Conservation (phyloP, 2,113 vertebrate species). For the Oreocharis arfaki region DNA sequence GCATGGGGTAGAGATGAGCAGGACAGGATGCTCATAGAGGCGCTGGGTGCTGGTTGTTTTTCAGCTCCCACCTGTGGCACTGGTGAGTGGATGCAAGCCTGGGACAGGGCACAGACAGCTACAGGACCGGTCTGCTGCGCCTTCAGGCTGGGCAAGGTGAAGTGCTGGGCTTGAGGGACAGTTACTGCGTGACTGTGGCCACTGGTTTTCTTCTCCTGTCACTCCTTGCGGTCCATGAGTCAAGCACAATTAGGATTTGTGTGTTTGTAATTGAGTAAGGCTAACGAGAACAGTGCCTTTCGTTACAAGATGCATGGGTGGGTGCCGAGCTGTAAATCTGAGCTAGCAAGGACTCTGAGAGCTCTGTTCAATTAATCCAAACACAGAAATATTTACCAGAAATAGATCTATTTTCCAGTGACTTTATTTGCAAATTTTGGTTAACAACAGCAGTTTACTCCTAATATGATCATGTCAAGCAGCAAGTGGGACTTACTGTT, state of each 20-base stretch:
- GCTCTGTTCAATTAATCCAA: constrained; percentile 14
- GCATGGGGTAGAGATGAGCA: accelerated
- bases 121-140: accelerated
- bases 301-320: neutral
- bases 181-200: neutral
- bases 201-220: neutral
- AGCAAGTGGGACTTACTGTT: constrained; percentile 32
- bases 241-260: neutral
- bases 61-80: neutral
- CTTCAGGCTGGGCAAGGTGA: neutral
- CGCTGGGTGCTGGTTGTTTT: neutral
- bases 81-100: accelerated
- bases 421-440: constrained; percentile 46
- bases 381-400: constrained; percentile 6
- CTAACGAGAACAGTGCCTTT: neutral
- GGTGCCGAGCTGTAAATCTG: neutral
- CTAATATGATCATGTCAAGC: constrained; percentile 23
- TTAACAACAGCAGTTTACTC: constrained; percentile 46
- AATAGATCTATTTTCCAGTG: neutral
- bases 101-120: accelerated
- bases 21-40: accelerated
- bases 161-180: neutral
- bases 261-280: neutral
- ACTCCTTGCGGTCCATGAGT: accelerated
- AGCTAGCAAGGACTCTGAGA: neutral